phyloP scores from a whole-genome alignment of 2,797 vertebrate genomes.

The Peromyscus nudipes region DNA sequence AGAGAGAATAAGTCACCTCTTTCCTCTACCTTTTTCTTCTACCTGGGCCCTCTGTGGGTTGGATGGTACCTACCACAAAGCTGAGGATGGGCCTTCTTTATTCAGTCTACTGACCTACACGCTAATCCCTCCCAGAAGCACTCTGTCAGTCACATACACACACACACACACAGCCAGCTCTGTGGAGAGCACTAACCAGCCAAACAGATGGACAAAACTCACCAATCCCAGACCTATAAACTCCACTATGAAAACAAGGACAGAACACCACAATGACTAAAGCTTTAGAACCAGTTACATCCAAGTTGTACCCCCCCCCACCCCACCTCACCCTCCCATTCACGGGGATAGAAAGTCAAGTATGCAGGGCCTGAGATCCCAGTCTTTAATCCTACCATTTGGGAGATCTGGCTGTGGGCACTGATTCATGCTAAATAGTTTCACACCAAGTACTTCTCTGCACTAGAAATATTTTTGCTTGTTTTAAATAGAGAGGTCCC shows the following conservation, averaged over 20 bases:
- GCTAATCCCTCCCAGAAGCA: not conserved
- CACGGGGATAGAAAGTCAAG: not conserved
- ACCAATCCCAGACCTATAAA: not conserved
- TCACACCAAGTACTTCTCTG: not conserved
- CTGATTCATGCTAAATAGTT: not conserved
- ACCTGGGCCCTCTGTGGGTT: too few species aligned
- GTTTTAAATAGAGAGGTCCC: not conserved
- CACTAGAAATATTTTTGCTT: not conserved
- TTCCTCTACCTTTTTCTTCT: not conserved
- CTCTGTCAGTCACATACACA: too few species aligned
- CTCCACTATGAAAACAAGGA: not conserved
- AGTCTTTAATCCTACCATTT: not conserved
- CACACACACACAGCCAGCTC: too few species aligned
- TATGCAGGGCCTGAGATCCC: not conserved
- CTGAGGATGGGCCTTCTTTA: too few species aligned
- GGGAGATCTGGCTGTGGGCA: not conserved
- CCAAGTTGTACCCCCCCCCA: not conserved
- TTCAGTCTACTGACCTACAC: not conserved
- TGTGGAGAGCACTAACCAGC: not conserved
- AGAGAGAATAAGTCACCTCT: not conserved
- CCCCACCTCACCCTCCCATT: too few species aligned
- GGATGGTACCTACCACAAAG: too few species aligned
- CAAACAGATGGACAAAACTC: not conserved
- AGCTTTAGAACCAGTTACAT: not conserved
- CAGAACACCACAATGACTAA: not conserved